Conservation (phyloP, 2,888 invertebrate species). For the Ischnus inquisitorius region DNA sequence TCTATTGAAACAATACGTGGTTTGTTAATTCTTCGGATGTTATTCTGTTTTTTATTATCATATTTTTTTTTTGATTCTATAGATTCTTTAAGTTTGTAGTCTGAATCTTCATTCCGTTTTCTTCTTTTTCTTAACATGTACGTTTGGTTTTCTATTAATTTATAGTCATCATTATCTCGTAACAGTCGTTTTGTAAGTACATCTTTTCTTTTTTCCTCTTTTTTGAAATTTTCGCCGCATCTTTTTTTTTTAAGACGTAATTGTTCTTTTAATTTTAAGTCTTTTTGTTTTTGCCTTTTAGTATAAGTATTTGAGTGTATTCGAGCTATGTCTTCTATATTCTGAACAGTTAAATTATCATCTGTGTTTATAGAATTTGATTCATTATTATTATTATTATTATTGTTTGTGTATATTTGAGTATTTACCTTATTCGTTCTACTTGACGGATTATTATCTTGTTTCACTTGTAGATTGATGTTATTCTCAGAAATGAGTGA, state of each 20-base stretch:
- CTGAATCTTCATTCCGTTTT: not conserved
- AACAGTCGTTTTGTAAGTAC: not conserved
- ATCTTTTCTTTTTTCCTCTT: not conserved
- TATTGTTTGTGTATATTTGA: too few relatives aligned
- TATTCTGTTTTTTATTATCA: not conserved
- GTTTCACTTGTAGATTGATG: too few relatives aligned
- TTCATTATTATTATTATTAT: too few relatives aligned
- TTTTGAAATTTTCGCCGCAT: not conserved
- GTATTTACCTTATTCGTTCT: too few relatives aligned
- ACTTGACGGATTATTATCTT: too few relatives aligned
- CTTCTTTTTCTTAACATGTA: not conserved
- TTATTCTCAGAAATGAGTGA: too few relatives aligned
- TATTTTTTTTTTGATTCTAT: not conserved
- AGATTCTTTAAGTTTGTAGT: not conserved
- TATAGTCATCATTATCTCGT: not conserved
- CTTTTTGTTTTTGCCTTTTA: too few relatives aligned
- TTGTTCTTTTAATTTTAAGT: not conserved
- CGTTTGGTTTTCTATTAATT: not conserved
- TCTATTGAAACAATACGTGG: not conserved
- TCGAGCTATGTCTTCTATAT: too few relatives aligned
- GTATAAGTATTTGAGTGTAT: too few relatives aligned
- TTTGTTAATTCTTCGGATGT: not conserved
- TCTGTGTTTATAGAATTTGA: too few relatives aligned
- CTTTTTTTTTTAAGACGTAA: not conserved
- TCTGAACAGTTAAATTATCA: too few relatives aligned